Percentiles rank a stretch among this genome's conserved stretches.
These are phyloP conservation scores for Epirrhoe tristata DNA, from an alignment of 2,888 invertebrate species.

Conservation along the genomic window DNA sequence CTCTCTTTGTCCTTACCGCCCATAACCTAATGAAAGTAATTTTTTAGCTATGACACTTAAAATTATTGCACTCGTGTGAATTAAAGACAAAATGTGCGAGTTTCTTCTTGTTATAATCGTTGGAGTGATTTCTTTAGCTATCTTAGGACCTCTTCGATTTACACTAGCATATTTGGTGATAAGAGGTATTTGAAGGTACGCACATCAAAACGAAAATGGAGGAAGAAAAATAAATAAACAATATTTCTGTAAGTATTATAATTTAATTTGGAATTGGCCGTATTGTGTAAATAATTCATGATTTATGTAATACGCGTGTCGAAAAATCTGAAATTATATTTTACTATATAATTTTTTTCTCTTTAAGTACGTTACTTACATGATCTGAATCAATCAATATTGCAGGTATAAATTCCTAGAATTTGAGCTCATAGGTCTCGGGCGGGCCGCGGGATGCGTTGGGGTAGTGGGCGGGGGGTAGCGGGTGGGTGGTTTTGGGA, in stretches of 20 bases:
- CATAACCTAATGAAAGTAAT: neutral
- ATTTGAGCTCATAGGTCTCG: slow-evolving; percentile 1
- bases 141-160: slow-evolving; percentile 5
- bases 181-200: neutral
- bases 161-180: slow-evolving; percentile 1
- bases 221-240: neutral
- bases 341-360: neutral
- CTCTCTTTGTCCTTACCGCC: neutral
- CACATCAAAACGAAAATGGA: neutral
- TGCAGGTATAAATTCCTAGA: neutral
- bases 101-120: neutral
- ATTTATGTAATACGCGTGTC: neutral
- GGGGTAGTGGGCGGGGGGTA: neutral
- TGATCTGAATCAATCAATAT: neutral
- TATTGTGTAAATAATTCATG: neutral
- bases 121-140: neutral
- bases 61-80: neutral
- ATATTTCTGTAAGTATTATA: slow-evolving; percentile 1
- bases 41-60: neutral
- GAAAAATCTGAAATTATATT: neutral
- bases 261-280: neutral
- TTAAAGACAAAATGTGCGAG: neutral
- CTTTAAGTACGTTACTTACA: neutral
- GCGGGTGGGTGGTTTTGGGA: neutral
- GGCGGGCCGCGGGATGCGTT: neutral